Conservation (phyloP, 2,113 vertebrate genomes). For the Rhegmatorhina hoffmannsi region DNA sequence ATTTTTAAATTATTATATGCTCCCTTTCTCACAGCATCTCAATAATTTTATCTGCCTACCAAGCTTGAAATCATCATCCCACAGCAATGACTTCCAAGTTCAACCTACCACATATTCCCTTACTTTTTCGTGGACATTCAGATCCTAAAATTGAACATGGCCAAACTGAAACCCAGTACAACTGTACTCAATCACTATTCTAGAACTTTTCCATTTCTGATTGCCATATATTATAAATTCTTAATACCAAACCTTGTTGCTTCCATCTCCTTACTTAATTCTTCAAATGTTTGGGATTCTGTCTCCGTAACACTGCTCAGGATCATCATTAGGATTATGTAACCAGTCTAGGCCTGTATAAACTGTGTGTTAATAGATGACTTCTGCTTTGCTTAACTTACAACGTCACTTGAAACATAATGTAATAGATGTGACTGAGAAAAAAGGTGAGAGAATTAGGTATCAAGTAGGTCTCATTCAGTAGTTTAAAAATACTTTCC, state of each 20-base stretch:
- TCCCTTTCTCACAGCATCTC: neutral
- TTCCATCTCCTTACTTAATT: neutral
- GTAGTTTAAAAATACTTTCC: neutral
- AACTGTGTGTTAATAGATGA: neutral
- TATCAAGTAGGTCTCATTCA: neutral
- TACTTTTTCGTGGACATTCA: neutral
- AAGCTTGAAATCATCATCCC: neutral
- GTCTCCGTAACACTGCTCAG: neutral
- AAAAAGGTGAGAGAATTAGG: neutral
- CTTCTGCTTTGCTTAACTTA: neutral
- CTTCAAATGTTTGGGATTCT: neutral
- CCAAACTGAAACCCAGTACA: neutral
- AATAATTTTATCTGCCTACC: neutral
- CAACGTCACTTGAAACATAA: neutral
- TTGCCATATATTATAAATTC: accelerated
- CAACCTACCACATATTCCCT: neutral
- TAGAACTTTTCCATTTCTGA: neutral
- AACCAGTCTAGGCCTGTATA: neutral
- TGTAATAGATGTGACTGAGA: neutral
- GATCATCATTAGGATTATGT: neutral
- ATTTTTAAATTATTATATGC: neutral
- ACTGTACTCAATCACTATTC: neutral
- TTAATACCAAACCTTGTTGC: neutral
- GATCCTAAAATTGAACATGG: neutral
- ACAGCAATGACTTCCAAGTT: neutral